Evolutionary conservation across 2,797 vertebrate species (phyloP).

Genomic region (Eulemur coronatus): DNA sequence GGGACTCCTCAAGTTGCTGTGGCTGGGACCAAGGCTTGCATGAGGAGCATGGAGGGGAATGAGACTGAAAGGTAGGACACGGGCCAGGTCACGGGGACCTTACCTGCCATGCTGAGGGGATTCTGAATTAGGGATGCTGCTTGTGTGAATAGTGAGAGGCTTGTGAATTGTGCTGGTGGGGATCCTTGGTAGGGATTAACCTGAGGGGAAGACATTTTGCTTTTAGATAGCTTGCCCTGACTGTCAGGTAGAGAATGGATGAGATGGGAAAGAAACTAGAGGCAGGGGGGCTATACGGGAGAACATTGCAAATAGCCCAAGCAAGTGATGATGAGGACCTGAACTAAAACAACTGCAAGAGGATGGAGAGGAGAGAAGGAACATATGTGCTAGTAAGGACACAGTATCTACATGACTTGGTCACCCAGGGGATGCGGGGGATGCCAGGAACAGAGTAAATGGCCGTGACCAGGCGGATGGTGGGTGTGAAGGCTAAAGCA

Average conservation of each 20-base stretch:
- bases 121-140: background rate
- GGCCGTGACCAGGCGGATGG: background rate
- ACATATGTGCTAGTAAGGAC: fast-evolving
- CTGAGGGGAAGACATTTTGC: too few relatives aligned
- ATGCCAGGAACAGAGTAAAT: background rate
- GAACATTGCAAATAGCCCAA: background rate
- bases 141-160: too few relatives aligned
- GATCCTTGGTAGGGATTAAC: background rate
- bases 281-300: background rate
- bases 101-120: background rate
- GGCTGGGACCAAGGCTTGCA: background rate
- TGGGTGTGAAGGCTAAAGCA: too few relatives aligned
- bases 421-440: too few relatives aligned
- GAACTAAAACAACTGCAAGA: background rate
- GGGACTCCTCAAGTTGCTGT: background rate
- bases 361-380: background rate
- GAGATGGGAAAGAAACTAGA: background rate
- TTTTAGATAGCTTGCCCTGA: background rate
- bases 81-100: background rate
- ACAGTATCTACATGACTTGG: background rate
- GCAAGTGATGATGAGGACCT: background rate
- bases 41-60: background rate
- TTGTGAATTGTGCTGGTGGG: background rate
- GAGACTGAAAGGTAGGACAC: background rate
- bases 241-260: background rate